These are phyloP conservation scores for Drosophila picticornis DNA, from an alignment of 2,888 invertebrate genomes.

Conservation along the genomic window DNA sequence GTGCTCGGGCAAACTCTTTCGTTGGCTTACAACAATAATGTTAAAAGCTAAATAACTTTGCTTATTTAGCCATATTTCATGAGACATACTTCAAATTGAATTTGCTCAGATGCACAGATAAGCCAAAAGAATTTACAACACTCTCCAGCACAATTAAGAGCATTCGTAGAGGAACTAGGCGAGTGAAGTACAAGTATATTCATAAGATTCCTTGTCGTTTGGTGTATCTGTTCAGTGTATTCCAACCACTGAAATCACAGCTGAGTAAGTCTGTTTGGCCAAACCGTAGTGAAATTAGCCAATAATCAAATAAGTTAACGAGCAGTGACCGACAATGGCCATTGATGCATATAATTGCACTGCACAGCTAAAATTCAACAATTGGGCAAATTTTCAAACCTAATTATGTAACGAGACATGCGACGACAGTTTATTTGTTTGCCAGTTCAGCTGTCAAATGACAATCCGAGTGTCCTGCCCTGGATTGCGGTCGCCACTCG, in stretches of 20 bases:
- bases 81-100: constrained; percentile 35
- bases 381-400: constrained; percentile 76
- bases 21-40: constrained; percentile 52
- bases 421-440: constrained; percentile 57
- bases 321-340: constrained; percentile 72
- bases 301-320: constrained; percentile 80
- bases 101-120: constrained; percentile 38
- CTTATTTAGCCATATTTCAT: constrained; percentile 57
- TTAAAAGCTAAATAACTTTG: constrained; percentile 77
- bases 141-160: constrained; percentile 14
- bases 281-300: constrained; percentile 60
- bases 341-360: constrained; percentile 78
- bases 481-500: constrained; percentile 65
- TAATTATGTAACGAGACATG: constrained; percentile 64
- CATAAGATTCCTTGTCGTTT: neutral
- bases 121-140: constrained; percentile 4
- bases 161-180: neutral
- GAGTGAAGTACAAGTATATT: neutral
- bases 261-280: neutral
- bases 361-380: constrained; percentile 69
- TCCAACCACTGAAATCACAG: constrained; percentile 13
- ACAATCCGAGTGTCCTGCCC: constrained; percentile 42
- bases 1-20: constrained; percentile 50
- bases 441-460: constrained; percentile 47
- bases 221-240: neutral